Conservation (phyloP, 2,113 vertebrate genomes). For the Lagopus leucura region DNA sequence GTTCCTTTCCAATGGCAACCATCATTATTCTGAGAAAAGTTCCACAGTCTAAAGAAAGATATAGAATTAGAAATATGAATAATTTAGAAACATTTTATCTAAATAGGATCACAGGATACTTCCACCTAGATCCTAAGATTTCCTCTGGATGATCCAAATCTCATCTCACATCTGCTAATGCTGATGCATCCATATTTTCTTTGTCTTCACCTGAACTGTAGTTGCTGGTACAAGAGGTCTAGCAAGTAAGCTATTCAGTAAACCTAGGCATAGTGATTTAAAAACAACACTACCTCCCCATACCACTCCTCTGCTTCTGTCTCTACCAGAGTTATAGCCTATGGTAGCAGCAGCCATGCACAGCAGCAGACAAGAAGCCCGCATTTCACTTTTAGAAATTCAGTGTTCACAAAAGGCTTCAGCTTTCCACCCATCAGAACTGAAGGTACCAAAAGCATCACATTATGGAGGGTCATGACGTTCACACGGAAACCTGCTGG, state of each 20-base stretch:
- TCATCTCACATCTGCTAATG: not conserved
- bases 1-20: not conserved
- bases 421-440: not conserved
- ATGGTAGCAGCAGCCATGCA: not conserved
- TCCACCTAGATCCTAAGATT: not conserved
- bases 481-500: not conserved
- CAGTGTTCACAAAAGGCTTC: not conserved
- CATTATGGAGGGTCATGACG: not conserved
- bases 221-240: not conserved
- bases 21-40: not conserved
- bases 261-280: not conserved
- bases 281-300: not conserved
- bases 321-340: not conserved
- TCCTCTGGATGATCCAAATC: not conserved
- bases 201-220: not conserved
- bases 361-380: not conserved
- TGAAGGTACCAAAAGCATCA: not conserved
- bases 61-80: not conserved
- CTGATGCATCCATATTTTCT: not conserved
- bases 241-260: not conserved
- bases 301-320: not conserved
- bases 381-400: not conserved
- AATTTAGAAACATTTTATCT: not conserved
- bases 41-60: not conserved
- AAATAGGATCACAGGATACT: not conserved